Percentiles rank a stretch among this genome's conserved stretches.
phyloP scores from a whole-genome alignment of 2,113 vertebrate genomes.

The human region DNA sequence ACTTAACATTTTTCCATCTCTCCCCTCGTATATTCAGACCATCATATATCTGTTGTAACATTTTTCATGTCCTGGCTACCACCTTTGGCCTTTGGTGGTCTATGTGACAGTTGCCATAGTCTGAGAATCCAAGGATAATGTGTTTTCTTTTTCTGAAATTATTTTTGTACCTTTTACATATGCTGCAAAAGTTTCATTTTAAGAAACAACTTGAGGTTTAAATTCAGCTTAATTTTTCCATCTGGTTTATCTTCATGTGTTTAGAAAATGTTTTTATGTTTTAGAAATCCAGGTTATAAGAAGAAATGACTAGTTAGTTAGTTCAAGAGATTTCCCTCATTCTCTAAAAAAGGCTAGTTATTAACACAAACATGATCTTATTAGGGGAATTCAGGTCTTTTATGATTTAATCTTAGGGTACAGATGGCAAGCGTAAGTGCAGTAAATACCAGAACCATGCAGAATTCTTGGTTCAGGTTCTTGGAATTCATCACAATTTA shows the following conservation, averaged over 20 bases:
- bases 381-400: neutral
- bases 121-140: neutral
- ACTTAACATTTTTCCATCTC: neutral
- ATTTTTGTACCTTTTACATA: neutral
- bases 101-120: neutral
- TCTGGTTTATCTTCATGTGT: neutral
- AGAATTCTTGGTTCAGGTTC: neutral
- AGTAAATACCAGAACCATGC: neutral
- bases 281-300: neutral
- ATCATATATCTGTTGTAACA: neutral
- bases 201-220: neutral
- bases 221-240: conserved; percentile 1
- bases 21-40: neutral
- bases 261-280: conserved; percentile 17
- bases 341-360: neutral
- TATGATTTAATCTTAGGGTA: neutral
- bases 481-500: neutral
- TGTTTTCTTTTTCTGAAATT: neutral
- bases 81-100: neutral
- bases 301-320: neutral
- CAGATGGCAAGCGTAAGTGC: neutral
- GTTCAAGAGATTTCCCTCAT: neutral
- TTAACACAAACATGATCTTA: neutral
- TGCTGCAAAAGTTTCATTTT: neutral
- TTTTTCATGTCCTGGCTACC: neutral